These are phyloP conservation scores for Phataginus tricuspis DNA, from an alignment of 2,797 vertebrate genomes.

Conservation along the genomic window DNA sequence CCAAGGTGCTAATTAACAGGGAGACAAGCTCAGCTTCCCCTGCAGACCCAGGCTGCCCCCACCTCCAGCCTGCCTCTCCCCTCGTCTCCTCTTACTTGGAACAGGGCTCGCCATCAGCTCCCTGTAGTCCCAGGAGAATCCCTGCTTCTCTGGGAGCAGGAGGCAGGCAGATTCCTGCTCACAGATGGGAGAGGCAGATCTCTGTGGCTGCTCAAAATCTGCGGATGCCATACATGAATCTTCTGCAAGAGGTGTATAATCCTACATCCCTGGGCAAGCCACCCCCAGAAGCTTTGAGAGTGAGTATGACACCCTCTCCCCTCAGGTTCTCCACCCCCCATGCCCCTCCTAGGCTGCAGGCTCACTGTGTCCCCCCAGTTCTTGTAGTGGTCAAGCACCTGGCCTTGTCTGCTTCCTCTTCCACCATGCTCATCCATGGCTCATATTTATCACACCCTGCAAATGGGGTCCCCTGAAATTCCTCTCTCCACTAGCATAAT, in stretches of 20 bases:
- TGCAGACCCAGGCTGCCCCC: neutral
- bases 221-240: neutral
- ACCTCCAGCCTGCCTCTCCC: neutral
- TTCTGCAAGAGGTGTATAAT: neutral
- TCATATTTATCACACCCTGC: neutral
- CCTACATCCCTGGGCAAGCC: neutral
- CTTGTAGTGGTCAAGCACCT: rapidly evolving
- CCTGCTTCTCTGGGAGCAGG: neutral
- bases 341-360: neutral
- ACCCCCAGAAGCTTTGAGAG: neutral
- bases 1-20: neutral
- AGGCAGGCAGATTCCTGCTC: neutral
- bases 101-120: neutral
- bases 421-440: neutral
- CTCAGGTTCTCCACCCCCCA: neutral
- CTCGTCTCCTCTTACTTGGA: neutral
- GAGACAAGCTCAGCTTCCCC: neutral
- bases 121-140: neutral
- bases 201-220: neutral
- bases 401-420: neutral
- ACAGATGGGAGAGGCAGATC: neutral
- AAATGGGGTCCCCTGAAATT: neutral
- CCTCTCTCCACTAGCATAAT: neutral
- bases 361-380: neutral
- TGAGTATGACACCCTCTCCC: too few relatives aligned